Base-by-base conservation (phyloP, 2,797 vertebrate species). In the Muscicapa striata region DNA sequence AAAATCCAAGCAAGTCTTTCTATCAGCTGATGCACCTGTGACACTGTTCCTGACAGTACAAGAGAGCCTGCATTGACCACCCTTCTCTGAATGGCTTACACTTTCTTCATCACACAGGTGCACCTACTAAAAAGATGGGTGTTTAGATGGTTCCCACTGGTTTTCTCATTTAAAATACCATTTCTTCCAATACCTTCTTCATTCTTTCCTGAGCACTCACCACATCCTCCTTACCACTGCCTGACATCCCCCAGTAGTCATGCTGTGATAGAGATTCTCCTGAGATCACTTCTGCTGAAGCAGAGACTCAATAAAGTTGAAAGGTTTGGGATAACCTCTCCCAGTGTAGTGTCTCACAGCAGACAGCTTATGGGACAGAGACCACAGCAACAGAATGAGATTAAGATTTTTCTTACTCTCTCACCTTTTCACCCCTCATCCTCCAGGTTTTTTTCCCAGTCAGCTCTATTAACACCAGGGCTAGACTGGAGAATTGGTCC, bases 341-440 rank as follows among this genome's bases (percentile, higher is more conserved):
- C 32, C 64, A 57, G 4, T 13, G 34, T 8, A 11, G 15, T 52
- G 19, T 49, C 57, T 63, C 26, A 68, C 38, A 34, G 32, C 46
- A 64, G n/a, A 21, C 0, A 0, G 18, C 67, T 69, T 41, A 13
- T 10, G 43, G 45, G 46, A 87, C 38, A 54, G 20, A 63, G 13
- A 12, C 48, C 26, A 38, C 52, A 66, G 45, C 68, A 90, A 72
- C 16, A 67, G 87, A 55, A 82, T 32, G 52, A 88, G 24, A 63
- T 16, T 3, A 67, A 74, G 64, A 61, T 24, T 70, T 79, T 80
- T 76, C 46, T 85, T 72, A 49, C 30, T n/a, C 41, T 55, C 41
- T 94, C 75, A 82, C 45, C 81, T 90, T 94, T 92, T 93, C 61
- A 87, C 72, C 81, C 22, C 27, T 80, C 34, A 20, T 67, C 43